A percentile compares a stretch with the other conserved stretches of the same genome.
Evolutionary conservation across 2,888 invertebrate genomes (phyloP).

Genomic region (Dynastes maya): DNA sequence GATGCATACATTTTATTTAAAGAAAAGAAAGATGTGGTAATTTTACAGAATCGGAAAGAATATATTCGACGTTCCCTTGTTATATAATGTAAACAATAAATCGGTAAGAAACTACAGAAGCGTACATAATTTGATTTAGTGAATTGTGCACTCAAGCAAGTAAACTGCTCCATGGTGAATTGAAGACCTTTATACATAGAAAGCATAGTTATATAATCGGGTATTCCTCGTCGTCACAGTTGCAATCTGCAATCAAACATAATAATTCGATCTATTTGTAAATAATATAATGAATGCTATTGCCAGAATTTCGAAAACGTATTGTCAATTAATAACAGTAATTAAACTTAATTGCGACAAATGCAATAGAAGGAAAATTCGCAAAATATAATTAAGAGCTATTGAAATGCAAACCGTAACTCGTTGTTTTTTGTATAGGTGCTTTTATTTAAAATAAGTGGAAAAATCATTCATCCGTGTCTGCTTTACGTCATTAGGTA

Average conservation of each 20-base stretch:
- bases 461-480: background rate
- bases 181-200: constrained; percentile 1
- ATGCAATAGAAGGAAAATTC: background rate
- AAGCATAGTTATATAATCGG: background rate
- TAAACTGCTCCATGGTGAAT: background rate
- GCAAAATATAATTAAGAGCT: background rate
- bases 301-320: background rate
- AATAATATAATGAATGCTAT: background rate
- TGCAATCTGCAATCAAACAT: background rate
- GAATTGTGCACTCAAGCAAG: background rate
- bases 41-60: background rate
- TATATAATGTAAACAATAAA: background rate
- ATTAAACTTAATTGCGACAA: background rate
- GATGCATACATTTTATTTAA: too few relatives aligned
- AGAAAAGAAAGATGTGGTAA: too few relatives aligned
- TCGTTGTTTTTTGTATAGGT: too few relatives aligned
- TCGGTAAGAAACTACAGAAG: background rate
- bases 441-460: background rate
- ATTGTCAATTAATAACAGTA: background rate
- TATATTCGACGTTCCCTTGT: background rate
- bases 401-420: too few relatives aligned
- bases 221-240: background rate
- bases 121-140: background rate
- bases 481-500: background rate
- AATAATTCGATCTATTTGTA: background rate